phyloP scores from a whole-genome alignment of 2,797 vertebrate species.

The Girardinus metallicus region DNA sequence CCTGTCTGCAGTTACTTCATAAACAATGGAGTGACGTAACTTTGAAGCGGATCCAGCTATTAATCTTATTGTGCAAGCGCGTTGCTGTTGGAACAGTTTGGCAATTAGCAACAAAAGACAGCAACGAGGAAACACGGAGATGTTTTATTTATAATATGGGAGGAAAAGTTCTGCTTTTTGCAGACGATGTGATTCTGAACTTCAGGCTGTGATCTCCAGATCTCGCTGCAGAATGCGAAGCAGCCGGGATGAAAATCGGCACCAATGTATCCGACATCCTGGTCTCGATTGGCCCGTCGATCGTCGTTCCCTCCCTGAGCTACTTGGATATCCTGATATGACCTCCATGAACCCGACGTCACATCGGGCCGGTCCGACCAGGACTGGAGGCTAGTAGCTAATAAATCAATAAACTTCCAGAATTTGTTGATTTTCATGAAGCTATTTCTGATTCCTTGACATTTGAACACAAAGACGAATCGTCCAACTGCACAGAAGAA shows the following conservation, averaged over 20 bases:
- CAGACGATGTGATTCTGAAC: background rate
- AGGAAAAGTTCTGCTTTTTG: background rate
- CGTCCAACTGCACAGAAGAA: constrained; percentile 56
- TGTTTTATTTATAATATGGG: background rate
- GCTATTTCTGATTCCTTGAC: constrained; percentile 32
- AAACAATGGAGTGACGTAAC: constrained; percentile 45
- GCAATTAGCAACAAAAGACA: constrained; percentile 26
- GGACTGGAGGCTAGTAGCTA: background rate
- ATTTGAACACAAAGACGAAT: constrained; percentile 52
- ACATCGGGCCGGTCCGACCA: background rate
- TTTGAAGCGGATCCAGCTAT: constrained; percentile 20
- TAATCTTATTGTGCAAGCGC: constrained; percentile 41
- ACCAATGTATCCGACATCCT: background rate
- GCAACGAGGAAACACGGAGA: constrained; percentile 14
- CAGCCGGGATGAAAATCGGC: background rate
- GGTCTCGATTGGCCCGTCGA: background rate
- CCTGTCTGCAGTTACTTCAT: constrained; percentile 27
- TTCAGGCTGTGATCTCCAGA: background rate
- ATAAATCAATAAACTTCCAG: background rate
- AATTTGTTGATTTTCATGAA: constrained; percentile 16
- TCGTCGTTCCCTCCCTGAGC: background rate
- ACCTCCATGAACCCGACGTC: too few species aligned
- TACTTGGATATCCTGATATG: too few species aligned
- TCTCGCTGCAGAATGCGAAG: too few species aligned
- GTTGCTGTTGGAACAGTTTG: constrained; percentile 4